Evolutionary conservation across 2,888 invertebrate genomes (phyloP), one percentile per base, ranked within the genome.

Genomic region (Seira musarum): DNA sequence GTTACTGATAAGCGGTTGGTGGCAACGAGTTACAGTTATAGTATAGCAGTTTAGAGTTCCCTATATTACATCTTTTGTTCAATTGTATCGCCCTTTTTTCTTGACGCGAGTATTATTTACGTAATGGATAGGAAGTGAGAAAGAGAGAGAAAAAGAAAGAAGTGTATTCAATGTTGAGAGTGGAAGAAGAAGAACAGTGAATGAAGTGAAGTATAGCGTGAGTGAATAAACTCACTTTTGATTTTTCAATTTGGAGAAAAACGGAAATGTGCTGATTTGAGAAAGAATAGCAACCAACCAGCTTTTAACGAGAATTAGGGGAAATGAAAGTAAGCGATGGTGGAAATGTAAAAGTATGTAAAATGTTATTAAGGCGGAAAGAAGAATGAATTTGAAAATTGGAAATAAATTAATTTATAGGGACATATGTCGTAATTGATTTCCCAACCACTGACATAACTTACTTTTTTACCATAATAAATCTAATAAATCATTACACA

Each of bases 1-100:
- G 49, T 49, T 49, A 49, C 49, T 49, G 49, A 49, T 49, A 49
- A 49, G 49, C 49, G 17, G 49, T 49, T 49, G 49, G 49, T 49
- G 49, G 49, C 49, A 49, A 49, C 49, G 49, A 49, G 49, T 49
- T 49, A 2, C 49, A 49, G 49, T 49, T 49, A 2, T 49, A n/a
- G 49, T 15, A 3, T 49, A 30, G 30, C 8, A 30, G 30, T 49
- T 49, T 49, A 49, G 2, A 49, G 3, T n/a, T n/a, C n/a, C n/a
- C n/a, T n/a, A n/a, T 49, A 49, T 15, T n/a, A 30, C 30, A 49
- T 49, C 49, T 49, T 49, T 49, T 49, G 15, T 49, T 49, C 49
- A 49, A 49, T 49, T 49, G 49, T 49, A 49, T 49, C 49, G 49
- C 15, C 49, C 15, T 49, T 49, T 49, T 49, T 49, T 15, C 17